Base-by-base conservation (phyloP, 2,888 invertebrate species). In the Spisula subtruncata region DNA sequence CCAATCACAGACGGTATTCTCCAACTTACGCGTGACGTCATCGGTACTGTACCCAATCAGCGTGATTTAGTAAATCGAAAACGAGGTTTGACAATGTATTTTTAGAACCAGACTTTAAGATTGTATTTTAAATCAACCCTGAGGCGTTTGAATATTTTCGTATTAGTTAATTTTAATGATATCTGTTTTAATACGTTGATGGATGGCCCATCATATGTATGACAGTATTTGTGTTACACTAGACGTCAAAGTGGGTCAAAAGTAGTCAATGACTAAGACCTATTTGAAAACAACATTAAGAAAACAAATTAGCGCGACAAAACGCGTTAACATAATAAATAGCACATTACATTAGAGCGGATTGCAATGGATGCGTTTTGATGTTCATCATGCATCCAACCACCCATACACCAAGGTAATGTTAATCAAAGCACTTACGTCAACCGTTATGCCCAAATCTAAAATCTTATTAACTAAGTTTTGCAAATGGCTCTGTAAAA, bases 261-360 rank as follows among this genome's bases (percentile, higher is more conserved):
- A 66, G 16, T 83, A 60, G 41, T 32, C 60, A 56, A 83, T 83
- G 83, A 83, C 60, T 83, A 83, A 83, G 35, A 41, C 66, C 18
- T 54, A 29, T 81, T 51, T 48, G 51, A 51, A 6, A 81, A n/a
- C 0, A 29, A n/a, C 10, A 6, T 18, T 25, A 60, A 8, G 60
- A 51, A 51, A 12, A 51, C 51, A 51, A 51, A 51, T 16, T 51
- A 51, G 1, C 16, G 12, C 12, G 51, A 10, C 48, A 12, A 51
- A 12, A 51, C 12, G 14, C 16, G 51, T 12, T 51, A 51, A 12
- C 16, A 51, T 12, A 6, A 8, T 12, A 51, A 14, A 51, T 14
- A 51, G 51, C 51, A 12, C 5, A 8, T 16, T 6, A 51, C 51
- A n/a, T n/a, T n/a, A 10, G 51, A 51, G 14, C 51, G 16, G 8